phyloP scores from a whole-genome alignment of 2,797 vertebrate species.

The Mallotus villosus region DNA sequence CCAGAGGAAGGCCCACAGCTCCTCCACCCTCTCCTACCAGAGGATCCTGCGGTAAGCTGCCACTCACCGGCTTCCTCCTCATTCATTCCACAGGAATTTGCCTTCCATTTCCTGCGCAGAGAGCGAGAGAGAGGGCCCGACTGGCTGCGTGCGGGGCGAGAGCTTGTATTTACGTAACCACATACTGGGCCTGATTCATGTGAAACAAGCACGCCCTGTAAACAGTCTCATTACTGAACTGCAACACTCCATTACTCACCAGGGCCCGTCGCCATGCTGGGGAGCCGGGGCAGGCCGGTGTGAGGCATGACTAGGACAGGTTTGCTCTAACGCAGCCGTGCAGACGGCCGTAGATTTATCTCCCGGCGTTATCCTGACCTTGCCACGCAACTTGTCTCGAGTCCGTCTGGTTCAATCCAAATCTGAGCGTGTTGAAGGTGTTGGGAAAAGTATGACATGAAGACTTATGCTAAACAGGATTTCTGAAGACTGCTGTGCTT shows the following conservation, averaged over 20 bases:
- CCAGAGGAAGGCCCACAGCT: conserved; percentile 82
- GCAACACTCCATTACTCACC: conserved; percentile 81
- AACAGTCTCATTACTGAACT: conserved; percentile 79
- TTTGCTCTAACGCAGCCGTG: conserved; percentile 46
- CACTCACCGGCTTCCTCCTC: conserved; percentile 93
- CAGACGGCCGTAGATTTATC: conserved; percentile 64
- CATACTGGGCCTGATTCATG: conserved; percentile 81
- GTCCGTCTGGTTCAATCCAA: neutral
- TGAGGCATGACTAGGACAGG: conserved; percentile 58
- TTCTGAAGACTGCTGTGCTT: conserved; percentile 28
- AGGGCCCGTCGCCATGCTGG: conserved; percentile 60
- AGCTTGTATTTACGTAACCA: conserved; percentile 82
- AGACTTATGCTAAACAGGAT: conserved; percentile 23
- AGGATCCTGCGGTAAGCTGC: conserved; percentile 71
- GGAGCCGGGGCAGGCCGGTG: conserved; percentile 54
- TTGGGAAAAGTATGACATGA: conserved; percentile 1
- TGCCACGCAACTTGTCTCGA: conserved; percentile 19
- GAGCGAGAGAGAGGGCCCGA: conserved; percentile 55
- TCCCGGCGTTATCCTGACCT: conserved; percentile 47
- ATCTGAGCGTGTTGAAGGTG: neutral
- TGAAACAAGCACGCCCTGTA: conserved; percentile 80
- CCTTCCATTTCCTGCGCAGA: conserved; percentile 89
- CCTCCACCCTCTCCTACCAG: conserved; percentile 59
- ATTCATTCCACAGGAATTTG: conserved; percentile 90
- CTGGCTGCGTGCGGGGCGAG: conserved; percentile 70